Evolutionary conservation across 2,113 vertebrate genomes (phyloP), one percentile per base, ranked within the genome.

Genomic region (Saguinus midas): DNA sequence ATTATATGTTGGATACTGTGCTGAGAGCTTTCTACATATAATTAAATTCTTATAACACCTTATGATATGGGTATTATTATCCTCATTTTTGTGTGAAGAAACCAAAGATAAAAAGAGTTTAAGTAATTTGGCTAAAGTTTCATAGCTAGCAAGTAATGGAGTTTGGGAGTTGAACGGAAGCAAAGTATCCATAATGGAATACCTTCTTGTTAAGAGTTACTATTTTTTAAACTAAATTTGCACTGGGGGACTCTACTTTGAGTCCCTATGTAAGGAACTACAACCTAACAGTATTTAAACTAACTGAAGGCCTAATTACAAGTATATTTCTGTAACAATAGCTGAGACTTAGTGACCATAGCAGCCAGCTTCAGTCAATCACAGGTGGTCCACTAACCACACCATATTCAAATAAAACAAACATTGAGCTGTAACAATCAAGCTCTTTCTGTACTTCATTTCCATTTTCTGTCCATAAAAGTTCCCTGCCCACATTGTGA

Each of bases 21-120:
- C n/a, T 96, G 45, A 89, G 50, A 86, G 3, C 35, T 95, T 92
- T 94, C 64, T 78, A 64, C 72, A 57, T 90, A n/a, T 70, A 84
- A 95, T 85, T 87, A 96, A 94, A 90, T 73, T 80, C 37, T 80
- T 1, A 32, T 52, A 66, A 81, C 25, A 88, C 14, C 9, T 90
- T 94, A 64, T 45, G 27, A 64, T 78, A 11, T 68, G 17, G 66
- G 37, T 83, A 96, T 72, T 64, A 81, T 90, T 81, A 75, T 66
- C 27, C 4, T 48, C 23, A 87, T 92, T 90, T 90, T 84, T 84
- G n/a, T 70, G 58, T 68, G 18, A 85, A 80, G 43, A 93, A 78
- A 64, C 18, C 48, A 45, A 96, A 96, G 32, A 90, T 80, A 40
- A 82, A 86, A 86, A 95, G 82, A 80, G 35, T 50, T 50, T 90